These are phyloP conservation scores for Gorsachius magnificus DNA, from an alignment of 2,797 vertebrate species.

Conservation along the genomic window DNA sequence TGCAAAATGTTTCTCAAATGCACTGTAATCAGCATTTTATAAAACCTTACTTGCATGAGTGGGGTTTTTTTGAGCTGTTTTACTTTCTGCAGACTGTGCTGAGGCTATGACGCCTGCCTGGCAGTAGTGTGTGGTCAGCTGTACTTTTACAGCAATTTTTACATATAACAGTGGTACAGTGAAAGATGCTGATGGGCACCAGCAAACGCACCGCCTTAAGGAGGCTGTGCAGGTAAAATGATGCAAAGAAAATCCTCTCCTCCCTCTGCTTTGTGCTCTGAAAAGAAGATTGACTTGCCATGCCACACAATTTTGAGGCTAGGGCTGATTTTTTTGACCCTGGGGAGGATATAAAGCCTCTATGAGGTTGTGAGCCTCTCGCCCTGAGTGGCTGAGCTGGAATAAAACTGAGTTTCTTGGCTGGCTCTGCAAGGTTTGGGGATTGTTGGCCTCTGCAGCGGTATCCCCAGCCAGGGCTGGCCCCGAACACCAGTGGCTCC, in stretches of 20 bases:
- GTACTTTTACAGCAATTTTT: neutral
- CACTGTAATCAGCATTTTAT: neutral
- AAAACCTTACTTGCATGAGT: neutral
- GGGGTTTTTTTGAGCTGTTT: neutral
- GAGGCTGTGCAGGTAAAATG: neutral
- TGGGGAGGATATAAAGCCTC: neutral
- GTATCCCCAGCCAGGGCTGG: slow-evolving; percentile 26
- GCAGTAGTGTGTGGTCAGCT: neutral
- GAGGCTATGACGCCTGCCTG: neutral
- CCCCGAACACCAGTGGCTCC: neutral
- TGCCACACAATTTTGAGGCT: neutral
- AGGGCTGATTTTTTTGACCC: neutral
- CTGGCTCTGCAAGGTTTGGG: neutral
- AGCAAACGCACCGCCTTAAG: neutral
- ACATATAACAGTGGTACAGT: accelerated
- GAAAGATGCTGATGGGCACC: neutral
- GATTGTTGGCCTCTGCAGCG: neutral
- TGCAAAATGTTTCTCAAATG: neutral
- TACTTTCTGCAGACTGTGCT: neutral
- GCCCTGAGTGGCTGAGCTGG: neutral
- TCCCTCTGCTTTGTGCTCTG: neutral
- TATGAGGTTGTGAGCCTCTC: neutral
- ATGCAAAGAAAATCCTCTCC: neutral
- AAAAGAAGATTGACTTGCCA: neutral
- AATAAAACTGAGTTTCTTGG: neutral